Evolutionary conservation across 2,797 vertebrate genomes (phyloP).

Genomic region (Pygocentrus nattereri): DNA sequence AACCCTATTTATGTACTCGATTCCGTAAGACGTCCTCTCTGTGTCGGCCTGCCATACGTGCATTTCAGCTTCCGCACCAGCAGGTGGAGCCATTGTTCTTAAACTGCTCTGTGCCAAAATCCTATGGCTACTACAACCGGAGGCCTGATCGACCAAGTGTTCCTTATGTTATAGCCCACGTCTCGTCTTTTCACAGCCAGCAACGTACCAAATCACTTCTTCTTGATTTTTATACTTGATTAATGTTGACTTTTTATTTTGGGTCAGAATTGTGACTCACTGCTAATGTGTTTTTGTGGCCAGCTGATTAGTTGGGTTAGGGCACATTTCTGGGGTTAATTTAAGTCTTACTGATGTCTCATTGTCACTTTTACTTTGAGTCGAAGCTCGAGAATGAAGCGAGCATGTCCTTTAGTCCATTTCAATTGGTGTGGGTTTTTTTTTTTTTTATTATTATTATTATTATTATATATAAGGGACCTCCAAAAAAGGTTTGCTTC

Average conservation of each 20-base stretch:
- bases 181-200: not conserved
- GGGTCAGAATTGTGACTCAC: not conserved
- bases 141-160: conserved; percentile 34
- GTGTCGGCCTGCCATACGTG: conserved; percentile 12
- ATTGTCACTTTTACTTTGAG: not conserved
- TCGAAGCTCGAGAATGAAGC: not conserved
- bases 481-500: not conserved
- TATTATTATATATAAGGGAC: conserved; percentile 45
- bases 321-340: not conserved
- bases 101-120: conserved; percentile 43
- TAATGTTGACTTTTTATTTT: conserved; percentile 28
- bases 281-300: not conserved
- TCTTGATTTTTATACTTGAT: conserved; percentile 53
- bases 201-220: not conserved
- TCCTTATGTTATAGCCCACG: conserved; percentile 32
- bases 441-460: conserved; percentile 37
- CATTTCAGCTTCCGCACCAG: conserved; percentile 29
- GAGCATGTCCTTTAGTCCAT: not conserved
- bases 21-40: conserved; percentile 3
- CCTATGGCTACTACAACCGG: not conserved
- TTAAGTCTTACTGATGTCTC: not conserved
- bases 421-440: conserved; percentile 34
- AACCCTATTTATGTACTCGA: not conserved
- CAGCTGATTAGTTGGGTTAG: not conserved
- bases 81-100: conserved; percentile 25